phyloP scores from a whole-genome alignment of 2,113 vertebrate species.

The Eidolon helvum region DNA sequence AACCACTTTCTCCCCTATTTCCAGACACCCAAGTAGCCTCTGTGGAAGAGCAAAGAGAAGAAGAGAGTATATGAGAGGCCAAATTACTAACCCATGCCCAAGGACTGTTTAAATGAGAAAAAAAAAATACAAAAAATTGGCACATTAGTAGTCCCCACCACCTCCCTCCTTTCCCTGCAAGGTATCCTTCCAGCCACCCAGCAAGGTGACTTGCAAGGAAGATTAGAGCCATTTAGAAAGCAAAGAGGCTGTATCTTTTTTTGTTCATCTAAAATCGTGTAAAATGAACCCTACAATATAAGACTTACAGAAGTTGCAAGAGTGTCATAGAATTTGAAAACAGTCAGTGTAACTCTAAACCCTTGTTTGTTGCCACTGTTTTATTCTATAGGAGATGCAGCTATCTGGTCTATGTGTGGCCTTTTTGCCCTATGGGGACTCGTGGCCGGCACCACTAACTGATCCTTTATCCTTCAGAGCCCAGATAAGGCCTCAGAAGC shows the following conservation, averaged over 20 bases:
- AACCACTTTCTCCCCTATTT: too few relatives aligned
- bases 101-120: background rate
- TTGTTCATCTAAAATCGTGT: background rate
- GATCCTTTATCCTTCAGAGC: background rate
- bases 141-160: background rate
- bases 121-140: background rate
- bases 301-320: background rate
- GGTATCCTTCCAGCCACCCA: background rate
- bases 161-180: background rate
- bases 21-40: background rate
- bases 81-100: background rate
- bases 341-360: fast-evolving
- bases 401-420: too few relatives aligned
- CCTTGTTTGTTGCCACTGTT: background rate
- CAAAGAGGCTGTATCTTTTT: background rate
- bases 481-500: background rate
- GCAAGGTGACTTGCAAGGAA: background rate
- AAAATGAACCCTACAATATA: background rate
- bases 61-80: background rate
- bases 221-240: background rate
- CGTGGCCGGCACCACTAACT: fast-evolving
- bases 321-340: background rate
- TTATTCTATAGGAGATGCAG: background rate
- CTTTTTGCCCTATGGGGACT: background rate
- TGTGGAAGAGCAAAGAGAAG: background rate